Conservation (phyloP, 2,113 vertebrate genomes). For the Varanus komodoensis region DNA sequence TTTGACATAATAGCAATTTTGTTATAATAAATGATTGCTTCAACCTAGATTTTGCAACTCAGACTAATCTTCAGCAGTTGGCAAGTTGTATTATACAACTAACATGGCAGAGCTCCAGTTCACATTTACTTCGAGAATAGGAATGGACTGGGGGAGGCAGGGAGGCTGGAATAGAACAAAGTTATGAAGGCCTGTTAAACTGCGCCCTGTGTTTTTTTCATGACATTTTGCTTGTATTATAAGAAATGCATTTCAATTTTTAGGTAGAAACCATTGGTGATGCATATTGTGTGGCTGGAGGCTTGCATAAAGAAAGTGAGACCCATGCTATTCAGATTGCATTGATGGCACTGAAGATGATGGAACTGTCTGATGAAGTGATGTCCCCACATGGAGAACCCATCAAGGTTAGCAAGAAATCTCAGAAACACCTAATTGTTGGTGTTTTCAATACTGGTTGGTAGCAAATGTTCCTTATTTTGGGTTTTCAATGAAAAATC, state of each 20-base stretch:
- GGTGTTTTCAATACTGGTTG: slow-evolving; percentile 25
- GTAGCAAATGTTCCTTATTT: not conserved
- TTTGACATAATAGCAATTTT: slow-evolving; percentile 4
- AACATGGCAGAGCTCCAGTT: slow-evolving; percentile 10
- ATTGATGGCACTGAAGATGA: slow-evolving; percentile 97
- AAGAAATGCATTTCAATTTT: slow-evolving; percentile 56
- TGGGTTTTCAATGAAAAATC: not conserved
- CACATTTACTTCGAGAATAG: slow-evolving; percentile 12
- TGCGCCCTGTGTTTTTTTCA: not conserved
- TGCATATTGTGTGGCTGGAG: slow-evolving; percentile 96
- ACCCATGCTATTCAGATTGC: slow-evolving; percentile 94
- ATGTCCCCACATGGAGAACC: slow-evolving; percentile 93
- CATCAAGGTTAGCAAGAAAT: slow-evolving; percentile 86
- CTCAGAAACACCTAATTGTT: slow-evolving; percentile 13
- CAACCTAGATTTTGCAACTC: slow-evolving; percentile 7
- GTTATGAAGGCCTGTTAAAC: not conserved
- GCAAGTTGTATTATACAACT: slow-evolving; percentile 2
- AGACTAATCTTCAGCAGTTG: slow-evolving; percentile 36
- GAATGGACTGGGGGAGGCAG: not conserved
- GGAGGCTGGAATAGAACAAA: too few relatives aligned
- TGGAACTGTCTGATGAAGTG: slow-evolving; percentile 94
- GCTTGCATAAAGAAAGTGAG: slow-evolving; percentile 93
- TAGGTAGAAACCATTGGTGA: slow-evolving; percentile 99
- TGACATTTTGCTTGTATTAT: slow-evolving; percentile 7
- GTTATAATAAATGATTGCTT: not conserved